A percentile compares a stretch with the other conserved stretches of the same genome.
These are phyloP conservation scores for Epinotia nisella DNA, from an alignment of 2,888 invertebrate species.

Conservation along the genomic window DNA sequence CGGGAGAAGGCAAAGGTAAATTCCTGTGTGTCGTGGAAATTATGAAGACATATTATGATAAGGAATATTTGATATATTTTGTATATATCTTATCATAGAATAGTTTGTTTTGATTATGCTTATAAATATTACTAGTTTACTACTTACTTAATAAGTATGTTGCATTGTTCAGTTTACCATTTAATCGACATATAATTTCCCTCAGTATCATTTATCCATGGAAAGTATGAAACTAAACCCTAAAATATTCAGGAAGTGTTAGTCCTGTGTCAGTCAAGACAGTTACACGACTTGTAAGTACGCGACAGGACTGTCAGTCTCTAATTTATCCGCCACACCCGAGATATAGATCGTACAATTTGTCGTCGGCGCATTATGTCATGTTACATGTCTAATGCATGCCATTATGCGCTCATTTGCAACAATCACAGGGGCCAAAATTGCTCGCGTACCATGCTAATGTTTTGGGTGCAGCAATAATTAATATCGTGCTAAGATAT, in stretches of 20 bases:
- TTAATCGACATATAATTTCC: too few species aligned
- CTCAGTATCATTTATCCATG: too few species aligned
- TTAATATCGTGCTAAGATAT: constrained; percentile 34
- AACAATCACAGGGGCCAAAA: constrained; percentile 30
- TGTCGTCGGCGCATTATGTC: constrained; percentile 42
- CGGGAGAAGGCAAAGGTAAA: constrained; percentile 51
- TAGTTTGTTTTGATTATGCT: constrained; percentile 11
- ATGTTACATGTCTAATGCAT: constrained; percentile 34
- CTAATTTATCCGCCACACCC: constrained; percentile 22
- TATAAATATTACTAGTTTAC: constrained; percentile 1
- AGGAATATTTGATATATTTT: constrained; percentile 22
- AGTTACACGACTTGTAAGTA: not conserved
- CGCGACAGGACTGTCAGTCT: not conserved
- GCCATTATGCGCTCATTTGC: constrained; percentile 37
- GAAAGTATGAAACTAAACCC: too few species aligned
- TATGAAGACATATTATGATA: constrained; percentile 27
- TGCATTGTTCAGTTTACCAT: too few species aligned
- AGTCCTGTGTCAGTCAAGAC: not conserved
- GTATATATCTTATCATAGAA: too few species aligned
- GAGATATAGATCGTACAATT: constrained; percentile 39
- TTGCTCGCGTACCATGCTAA: constrained; percentile 29
- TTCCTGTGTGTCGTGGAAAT: constrained; percentile 21
- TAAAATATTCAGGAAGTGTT: too few species aligned
- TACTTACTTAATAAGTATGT: not conserved
- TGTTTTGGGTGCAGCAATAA: constrained; percentile 37